Conservation (phyloP, 2,797 vertebrate species). For the Aldrovandia affinis region DNA sequence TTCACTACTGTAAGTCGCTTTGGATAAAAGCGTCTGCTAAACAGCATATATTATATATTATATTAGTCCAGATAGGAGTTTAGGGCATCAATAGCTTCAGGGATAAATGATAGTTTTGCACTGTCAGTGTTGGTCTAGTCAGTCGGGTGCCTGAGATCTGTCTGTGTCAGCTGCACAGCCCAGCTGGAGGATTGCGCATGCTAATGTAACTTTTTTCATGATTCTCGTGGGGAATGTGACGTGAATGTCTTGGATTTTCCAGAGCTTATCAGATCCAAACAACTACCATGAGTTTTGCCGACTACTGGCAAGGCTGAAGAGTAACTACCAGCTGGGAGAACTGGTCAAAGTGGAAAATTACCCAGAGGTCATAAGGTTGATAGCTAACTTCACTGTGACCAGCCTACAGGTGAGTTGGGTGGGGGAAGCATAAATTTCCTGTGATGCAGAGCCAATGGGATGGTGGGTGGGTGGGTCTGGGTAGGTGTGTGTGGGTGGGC, state of each 20-base stretch:
- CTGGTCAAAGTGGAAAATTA: slow-evolving; percentile 99
- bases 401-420: slow-evolving; percentile 78
- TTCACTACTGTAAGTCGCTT: no score
- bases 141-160: no score
- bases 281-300: slow-evolving; percentile 99
- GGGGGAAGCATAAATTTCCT: neutral
- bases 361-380: slow-evolving; percentile 94
- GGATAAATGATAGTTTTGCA: no score
- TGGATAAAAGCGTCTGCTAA: no score
- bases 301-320: slow-evolving; percentile 94
- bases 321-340: slow-evolving; percentile 97
- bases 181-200: no score
- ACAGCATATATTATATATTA: no score
- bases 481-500: neutral
- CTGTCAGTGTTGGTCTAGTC: no score
- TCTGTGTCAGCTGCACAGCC: no score
- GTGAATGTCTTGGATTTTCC: slow-evolving; percentile 17
- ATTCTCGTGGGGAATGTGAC: neutral
- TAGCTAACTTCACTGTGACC: slow-evolving; percentile 99
- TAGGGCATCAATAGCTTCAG: no score
- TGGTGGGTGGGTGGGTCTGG: neutral
- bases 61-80: no score
- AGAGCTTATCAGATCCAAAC: slow-evolving; percentile 97
- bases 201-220: neutral
- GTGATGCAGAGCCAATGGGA: neutral